Conservation (phyloP, 2,888 invertebrate species). For the Agrochola lota region DNA sequence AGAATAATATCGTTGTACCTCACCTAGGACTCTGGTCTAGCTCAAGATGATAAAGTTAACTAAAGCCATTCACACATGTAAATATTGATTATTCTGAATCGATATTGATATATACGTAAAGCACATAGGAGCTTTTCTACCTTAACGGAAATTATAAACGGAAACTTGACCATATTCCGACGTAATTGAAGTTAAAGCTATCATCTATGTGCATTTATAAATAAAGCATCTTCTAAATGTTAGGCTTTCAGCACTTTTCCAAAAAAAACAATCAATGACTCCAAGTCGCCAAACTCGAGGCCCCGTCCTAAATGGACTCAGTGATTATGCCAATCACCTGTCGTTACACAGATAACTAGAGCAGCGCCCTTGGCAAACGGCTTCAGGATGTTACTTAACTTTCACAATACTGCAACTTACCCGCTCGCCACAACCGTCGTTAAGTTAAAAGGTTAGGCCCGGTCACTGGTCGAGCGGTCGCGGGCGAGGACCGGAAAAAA, state of each 20-base stretch:
- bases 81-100: not conserved
- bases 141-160: not conserved
- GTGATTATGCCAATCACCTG: conserved; percentile 68
- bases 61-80: not conserved
- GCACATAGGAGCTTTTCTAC: not conserved
- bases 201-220: not conserved
- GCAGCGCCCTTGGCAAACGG: conserved; percentile 50
- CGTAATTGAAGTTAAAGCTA: not conserved
- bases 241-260: not conserved
- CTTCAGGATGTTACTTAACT: conserved; percentile 65
- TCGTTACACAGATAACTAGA: conserved; percentile 66
- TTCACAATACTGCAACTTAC: conserved; percentile 57
- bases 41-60: not conserved
- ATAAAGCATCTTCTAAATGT: not conserved
- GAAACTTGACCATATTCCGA: not conserved
- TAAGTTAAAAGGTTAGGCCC: conserved; percentile 62
- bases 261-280: conserved; percentile 7
- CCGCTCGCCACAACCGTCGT: conserved; percentile 53
- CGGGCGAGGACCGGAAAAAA: conserved; percentile 6
- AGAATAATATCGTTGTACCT: not conserved
- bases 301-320: conserved; percentile 47
- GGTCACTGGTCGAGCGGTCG: conserved; percentile 13
- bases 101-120: no score
- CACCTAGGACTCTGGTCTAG: not conserved
- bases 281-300: conserved; percentile 18